Percentiles rank a stretch among this genome's conserved stretches.
Evolutionary conservation across 2,113 vertebrate species (phyloP).

Genomic region (Polypterus bichir): DNA sequence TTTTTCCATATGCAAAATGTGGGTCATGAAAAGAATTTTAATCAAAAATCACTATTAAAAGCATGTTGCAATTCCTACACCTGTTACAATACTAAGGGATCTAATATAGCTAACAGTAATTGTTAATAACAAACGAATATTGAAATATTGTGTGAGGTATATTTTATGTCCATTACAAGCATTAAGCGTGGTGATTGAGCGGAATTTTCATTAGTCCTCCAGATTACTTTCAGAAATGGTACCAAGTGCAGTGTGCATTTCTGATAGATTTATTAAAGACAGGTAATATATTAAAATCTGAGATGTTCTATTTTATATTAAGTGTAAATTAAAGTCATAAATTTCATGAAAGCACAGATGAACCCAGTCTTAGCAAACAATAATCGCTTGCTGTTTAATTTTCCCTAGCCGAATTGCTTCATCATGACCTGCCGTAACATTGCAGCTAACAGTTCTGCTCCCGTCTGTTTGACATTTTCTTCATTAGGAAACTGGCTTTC

Average conservation of each 20-base stretch:
- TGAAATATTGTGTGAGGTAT: constrained; percentile 22
- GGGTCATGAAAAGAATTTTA: too few relatives aligned
- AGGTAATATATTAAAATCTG: constrained; percentile 50
- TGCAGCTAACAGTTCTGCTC: constrained; percentile 33
- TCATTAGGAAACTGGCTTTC: constrained; percentile 42
- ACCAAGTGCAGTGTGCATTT: constrained; percentile 38
- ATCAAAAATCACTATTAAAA: too few relatives aligned
- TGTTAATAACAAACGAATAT: constrained; percentile 13
- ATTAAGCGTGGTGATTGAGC: constrained; percentile 27
- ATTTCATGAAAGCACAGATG: constrained; percentile 52
- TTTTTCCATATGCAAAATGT: too few relatives aligned
- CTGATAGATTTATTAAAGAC: constrained; percentile 56
- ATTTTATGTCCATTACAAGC: constrained; percentile 27
- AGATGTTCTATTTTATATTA: constrained; percentile 54
- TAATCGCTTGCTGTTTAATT: constrained; percentile 40
- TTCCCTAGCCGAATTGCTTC: constrained; percentile 25
- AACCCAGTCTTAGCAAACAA: constrained; percentile 45
- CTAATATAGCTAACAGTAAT: constrained; percentile 19
- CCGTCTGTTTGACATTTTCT: constrained; percentile 38
- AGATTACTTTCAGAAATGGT: constrained; percentile 52
- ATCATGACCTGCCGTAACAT: constrained; percentile 23
- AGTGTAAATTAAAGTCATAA: constrained; percentile 66
- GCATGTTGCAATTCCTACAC: constrained; percentile 8
- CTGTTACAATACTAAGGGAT: too few relatives aligned
- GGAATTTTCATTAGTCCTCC: constrained; percentile 31